These are phyloP conservation scores for Pyrgus malvae DNA, from an alignment of 2,888 invertebrate species.

Conservation along the genomic window DNA sequence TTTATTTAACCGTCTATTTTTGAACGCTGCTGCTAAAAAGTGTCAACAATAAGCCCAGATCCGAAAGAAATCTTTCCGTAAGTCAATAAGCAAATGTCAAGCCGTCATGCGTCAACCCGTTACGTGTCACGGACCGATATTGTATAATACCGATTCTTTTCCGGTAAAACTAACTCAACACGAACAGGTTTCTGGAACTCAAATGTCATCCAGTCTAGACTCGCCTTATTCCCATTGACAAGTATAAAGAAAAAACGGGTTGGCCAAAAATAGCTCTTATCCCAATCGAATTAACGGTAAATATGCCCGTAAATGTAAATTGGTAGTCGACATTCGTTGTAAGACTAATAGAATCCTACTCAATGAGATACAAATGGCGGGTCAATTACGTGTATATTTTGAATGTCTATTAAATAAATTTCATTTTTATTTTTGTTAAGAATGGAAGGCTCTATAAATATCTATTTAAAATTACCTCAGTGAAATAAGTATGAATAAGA, in stretches of 20 bases:
- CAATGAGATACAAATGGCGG: constrained; percentile 3
- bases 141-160: neutral
- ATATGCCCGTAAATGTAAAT: constrained; percentile 2
- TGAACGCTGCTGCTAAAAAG: no score
- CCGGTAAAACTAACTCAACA: neutral
- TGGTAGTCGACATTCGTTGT: constrained; percentile 11
- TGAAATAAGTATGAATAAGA: no score
- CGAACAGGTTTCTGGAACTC: neutral
- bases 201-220: constrained; percentile 19
- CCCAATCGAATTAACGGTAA: neutral
- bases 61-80: no score
- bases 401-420: neutral
- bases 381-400: neutral
- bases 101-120: no score
- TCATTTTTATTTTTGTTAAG: no score
- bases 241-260: neutral
- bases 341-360: constrained; percentile 23
- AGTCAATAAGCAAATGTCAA: no score
- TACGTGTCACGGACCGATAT: no score
- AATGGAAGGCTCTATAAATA: no score
- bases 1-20: no score
- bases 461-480: no score
- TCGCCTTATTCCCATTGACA: neutral
- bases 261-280: constrained; percentile 2
- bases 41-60: no score